These are phyloP conservation scores for Aphodius granarius DNA, from an alignment of 2,888 invertebrate genomes.

Conservation along the genomic window DNA sequence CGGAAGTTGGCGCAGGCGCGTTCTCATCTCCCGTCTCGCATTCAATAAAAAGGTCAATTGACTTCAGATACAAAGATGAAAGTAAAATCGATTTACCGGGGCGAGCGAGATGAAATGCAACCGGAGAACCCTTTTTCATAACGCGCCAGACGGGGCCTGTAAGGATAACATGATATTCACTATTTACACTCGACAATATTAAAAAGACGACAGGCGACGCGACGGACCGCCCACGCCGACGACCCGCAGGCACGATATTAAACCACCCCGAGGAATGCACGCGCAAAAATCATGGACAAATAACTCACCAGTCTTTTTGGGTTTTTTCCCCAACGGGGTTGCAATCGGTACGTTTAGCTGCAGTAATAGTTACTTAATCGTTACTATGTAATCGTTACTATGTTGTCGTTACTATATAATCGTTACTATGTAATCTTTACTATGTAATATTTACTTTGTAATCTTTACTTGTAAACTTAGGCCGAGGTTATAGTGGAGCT, in stretches of 20 bases:
- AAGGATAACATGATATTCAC: neutral
- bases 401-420: too few relatives aligned
- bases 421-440: too few relatives aligned
- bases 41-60: constrained; percentile 47
- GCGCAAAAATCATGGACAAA: neutral
- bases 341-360: too few relatives aligned
- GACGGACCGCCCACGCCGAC: neutral
- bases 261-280: neutral
- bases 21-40: constrained; percentile 38
- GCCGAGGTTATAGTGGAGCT: too few relatives aligned
- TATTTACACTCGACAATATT: neutral
- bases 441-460: too few relatives aligned
- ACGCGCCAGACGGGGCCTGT: neutral
- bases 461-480: too few relatives aligned
- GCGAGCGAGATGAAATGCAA: constrained; percentile 41
- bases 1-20: constrained; percentile 37
- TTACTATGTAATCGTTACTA: too few relatives aligned
- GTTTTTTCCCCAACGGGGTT: neutral
- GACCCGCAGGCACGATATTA: neutral
- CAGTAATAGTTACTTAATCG: too few relatives aligned
- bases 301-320: neutral
- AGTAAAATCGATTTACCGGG: constrained; percentile 45
- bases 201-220: neutral
- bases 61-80: constrained; percentile 44
- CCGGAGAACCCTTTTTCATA: constrained; percentile 26